These are phyloP conservation scores for Eugnorisma glareosa DNA, from an alignment of 2,888 invertebrate species.

Conservation along the genomic window DNA sequence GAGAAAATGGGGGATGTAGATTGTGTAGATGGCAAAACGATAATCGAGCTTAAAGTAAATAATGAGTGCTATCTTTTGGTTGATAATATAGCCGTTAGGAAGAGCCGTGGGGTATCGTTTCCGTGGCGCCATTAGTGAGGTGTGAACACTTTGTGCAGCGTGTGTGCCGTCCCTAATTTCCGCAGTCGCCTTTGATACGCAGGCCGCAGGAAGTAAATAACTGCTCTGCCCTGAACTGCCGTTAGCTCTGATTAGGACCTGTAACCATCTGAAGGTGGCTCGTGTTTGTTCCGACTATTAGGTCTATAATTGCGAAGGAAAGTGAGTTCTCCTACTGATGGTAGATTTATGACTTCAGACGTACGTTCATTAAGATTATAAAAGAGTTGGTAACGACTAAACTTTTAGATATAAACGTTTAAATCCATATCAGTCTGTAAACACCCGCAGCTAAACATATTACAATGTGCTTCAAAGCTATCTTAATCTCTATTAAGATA, in stretches of 20 bases:
- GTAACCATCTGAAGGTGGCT: constrained; percentile 9
- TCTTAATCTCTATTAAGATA: constrained; percentile 19
- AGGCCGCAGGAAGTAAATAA: constrained; percentile 62
- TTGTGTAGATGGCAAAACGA: constrained; percentile 37
- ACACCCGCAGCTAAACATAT: not conserved
- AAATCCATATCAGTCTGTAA: not conserved
- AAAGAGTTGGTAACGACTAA: not conserved
- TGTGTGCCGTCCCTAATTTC: constrained; percentile 71
- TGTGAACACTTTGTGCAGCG: constrained; percentile 67
- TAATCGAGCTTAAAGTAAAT: constrained; percentile 44
- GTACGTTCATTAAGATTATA: not conserved
- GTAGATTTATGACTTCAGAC: not conserved
- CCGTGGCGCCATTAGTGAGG: constrained; percentile 64
- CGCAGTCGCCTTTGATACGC: constrained; percentile 68
- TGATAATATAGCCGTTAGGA: constrained; percentile 49
- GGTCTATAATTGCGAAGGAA: not conserved
- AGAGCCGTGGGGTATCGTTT: constrained; percentile 63
- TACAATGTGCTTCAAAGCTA: constrained; percentile 9
- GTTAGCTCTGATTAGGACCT: constrained; percentile 33
- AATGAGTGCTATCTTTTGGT: constrained; percentile 45
- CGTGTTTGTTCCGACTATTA: constrained; percentile 8
- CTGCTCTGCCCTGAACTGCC: constrained; percentile 34
- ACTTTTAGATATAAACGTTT: not conserved
- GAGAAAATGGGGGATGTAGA: constrained; percentile 30
- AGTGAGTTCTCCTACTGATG: not conserved